These are phyloP conservation scores for Zaprionus obscuricornis DNA, from an alignment of 2,888 invertebrate genomes.

Conservation along the genomic window DNA sequence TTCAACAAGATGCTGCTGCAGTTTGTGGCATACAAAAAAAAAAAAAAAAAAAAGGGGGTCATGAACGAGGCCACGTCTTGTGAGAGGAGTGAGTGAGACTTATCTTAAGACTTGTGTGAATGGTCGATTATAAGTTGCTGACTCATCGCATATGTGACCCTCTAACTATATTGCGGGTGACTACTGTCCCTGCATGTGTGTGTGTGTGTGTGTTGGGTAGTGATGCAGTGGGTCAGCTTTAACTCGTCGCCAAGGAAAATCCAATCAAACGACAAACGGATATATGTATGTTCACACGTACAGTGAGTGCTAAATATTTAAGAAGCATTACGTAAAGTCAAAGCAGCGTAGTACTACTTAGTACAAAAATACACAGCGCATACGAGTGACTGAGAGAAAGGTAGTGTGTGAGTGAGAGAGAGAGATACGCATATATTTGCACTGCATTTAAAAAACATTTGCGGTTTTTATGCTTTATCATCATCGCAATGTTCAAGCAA, in stretches of 20 bases:
- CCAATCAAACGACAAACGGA: conserved; percentile 58
- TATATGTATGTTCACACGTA: conserved; percentile 61
- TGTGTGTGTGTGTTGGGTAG: conserved; percentile 11
- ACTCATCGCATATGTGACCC: conserved; percentile 45
- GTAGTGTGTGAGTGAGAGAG: no score
- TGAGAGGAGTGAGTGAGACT: conserved; percentile 4
- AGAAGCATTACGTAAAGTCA: conserved; percentile 42
- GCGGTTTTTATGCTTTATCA: conserved; percentile 80
- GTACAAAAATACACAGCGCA: conserved; percentile 4
- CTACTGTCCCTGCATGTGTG: no score
- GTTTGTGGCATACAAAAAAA: conserved; percentile 23
- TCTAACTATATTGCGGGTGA: no score
- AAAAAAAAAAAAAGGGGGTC: conserved; percentile 6
- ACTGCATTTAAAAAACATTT: conserved; percentile 81
- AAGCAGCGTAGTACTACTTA: conserved; percentile 41
- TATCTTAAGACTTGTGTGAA: conserved; percentile 40
- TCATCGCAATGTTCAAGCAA: conserved; percentile 43
- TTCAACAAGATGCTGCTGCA: conserved; percentile 15
- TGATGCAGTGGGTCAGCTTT: conserved; percentile 22
- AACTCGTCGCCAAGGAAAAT: conserved; percentile 38
- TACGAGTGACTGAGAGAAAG: neutral
- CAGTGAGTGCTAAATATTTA: conserved; percentile 64
- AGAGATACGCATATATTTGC: conserved; percentile 56
- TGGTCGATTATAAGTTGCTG: conserved; percentile 53
- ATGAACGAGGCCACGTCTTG: conserved; percentile 18